These are phyloP conservation scores for Sebastes ruberrimus DNA, from an alignment of 2,797 vertebrate species.

Conservation along the genomic window DNA sequence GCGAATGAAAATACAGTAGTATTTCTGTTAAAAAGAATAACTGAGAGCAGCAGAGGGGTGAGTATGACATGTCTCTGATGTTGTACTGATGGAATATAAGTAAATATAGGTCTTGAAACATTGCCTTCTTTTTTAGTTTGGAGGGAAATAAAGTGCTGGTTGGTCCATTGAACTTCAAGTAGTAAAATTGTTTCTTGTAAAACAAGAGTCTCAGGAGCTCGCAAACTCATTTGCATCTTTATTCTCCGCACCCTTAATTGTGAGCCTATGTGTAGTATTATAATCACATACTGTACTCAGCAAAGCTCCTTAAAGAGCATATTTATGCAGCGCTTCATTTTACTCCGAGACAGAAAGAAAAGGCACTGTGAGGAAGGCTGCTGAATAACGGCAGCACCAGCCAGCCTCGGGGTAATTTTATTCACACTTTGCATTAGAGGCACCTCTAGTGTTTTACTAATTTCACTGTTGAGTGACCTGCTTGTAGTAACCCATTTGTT, in stretches of 20 bases:
- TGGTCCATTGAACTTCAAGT: neutral
- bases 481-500: slow-evolving; percentile 63
- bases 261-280: slow-evolving; percentile 17
- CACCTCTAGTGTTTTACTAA: slow-evolving; percentile 71
- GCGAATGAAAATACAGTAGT: neutral
- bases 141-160: neutral
- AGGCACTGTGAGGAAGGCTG: slow-evolving; percentile 16
- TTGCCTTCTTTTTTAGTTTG: neutral
- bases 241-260: slow-evolving; percentile 26
- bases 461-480: slow-evolving; percentile 77
- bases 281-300: slow-evolving; percentile 26
- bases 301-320: slow-evolving; percentile 43
- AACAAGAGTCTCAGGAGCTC: neutral
- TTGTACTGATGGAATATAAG: neutral
- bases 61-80: neutral
- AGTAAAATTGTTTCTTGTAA: slow-evolving; percentile 5
- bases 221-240: slow-evolving; percentile 34
- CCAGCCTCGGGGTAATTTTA: slow-evolving; percentile 53
- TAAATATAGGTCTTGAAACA: neutral
- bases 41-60: neutral
- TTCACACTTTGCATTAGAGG: slow-evolving; percentile 60
- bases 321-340: slow-evolving; percentile 47
- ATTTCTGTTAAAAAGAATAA: neutral
- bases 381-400: slow-evolving; percentile 32
- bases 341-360: slow-evolving; percentile 21